Evolutionary conservation across 2,797 vertebrate species (phyloP).

Genomic region (Melopsittacus undulatus): DNA sequence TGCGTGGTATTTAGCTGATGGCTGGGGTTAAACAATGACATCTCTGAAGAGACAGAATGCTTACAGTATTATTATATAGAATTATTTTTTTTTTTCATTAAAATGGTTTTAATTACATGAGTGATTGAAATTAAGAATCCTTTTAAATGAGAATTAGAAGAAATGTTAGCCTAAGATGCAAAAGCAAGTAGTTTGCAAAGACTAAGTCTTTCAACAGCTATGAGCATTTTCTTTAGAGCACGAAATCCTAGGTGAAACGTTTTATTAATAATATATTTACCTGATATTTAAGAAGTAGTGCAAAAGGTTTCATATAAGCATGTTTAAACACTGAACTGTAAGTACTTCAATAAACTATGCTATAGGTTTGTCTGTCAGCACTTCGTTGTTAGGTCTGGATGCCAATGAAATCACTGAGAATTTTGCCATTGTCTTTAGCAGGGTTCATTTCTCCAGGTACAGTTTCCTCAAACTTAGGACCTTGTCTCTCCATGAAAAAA

Average conservation of each 20-base stretch:
- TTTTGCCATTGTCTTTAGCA: neutral
- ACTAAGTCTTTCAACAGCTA: neutral
- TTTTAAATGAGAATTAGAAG: slow-evolving; percentile 58
- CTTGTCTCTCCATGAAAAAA: neutral
- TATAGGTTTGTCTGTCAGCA: neutral
- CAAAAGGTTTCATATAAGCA: neutral
- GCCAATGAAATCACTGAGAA: neutral
- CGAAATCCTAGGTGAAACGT: neutral
- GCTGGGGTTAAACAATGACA: neutral
- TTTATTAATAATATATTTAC: neutral
- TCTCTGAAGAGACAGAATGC: slow-evolving; percentile 62
- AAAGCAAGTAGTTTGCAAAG: slow-evolving; percentile 14
- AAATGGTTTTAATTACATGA: slow-evolving; percentile 65
- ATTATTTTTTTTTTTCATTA: slow-evolving; percentile 71
- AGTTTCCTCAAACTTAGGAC: neutral
- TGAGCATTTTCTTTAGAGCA: neutral
- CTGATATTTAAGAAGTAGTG: slow-evolving; percentile 33
- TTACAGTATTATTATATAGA: slow-evolving; percentile 66
- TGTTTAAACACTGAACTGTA: neutral
- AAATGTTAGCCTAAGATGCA: neutral
- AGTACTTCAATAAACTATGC: neutral
- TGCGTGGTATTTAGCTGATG: neutral
- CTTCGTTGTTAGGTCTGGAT: neutral
- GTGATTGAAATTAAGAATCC: slow-evolving; percentile 59
- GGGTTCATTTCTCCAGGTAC: neutral